Conservation (phyloP, 2,113 vertebrate genomes). For the Pseudorasbora parva region DNA sequence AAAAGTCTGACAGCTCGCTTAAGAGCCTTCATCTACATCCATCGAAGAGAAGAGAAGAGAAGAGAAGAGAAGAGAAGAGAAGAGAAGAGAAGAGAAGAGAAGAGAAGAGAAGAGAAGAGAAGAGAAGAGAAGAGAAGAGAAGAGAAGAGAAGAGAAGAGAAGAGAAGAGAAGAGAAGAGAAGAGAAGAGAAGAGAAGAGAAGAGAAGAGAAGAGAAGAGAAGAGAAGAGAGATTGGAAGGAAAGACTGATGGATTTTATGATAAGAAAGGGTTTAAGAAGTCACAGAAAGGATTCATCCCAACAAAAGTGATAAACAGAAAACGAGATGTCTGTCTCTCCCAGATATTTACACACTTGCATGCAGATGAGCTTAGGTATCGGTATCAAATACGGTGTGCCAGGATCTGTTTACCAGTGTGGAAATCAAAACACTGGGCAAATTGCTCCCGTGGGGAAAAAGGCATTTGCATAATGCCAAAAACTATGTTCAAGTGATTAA, state of each 20-base stretch:
- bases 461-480: slow-evolving; percentile 11
- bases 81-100: slow-evolving; percentile 31
- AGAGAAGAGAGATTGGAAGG: slow-evolving; percentile 2
- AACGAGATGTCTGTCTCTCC: background rate
- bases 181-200: slow-evolving; percentile 35
- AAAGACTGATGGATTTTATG: background rate
- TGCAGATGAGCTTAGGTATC: background rate
- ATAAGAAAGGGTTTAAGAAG: background rate
- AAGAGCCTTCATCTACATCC: slow-evolving; percentile 28
- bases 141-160: slow-evolving; percentile 15
- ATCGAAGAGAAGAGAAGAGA: slow-evolving; percentile 25
- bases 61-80: slow-evolving; percentile 23
- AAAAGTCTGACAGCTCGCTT: slow-evolving; percentile 48
- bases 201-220: slow-evolving; percentile 5
- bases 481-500: slow-evolving; percentile 1
- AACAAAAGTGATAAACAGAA: slow-evolving; percentile 11
- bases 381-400: slow-evolving; percentile 2
- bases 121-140: slow-evolving; percentile 17
- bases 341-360: too few relatives aligned
- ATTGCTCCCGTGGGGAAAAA: background rate
- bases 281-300: background rate
- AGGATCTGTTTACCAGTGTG: slow-evolving; percentile 13
- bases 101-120: slow-evolving; percentile 30
- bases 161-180: slow-evolving; percentile 18
- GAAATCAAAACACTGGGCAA: slow-evolving; percentile 5